Evolutionary conservation across 2,888 invertebrate genomes (phyloP).

Genomic region (Megamerina dolium): DNA sequence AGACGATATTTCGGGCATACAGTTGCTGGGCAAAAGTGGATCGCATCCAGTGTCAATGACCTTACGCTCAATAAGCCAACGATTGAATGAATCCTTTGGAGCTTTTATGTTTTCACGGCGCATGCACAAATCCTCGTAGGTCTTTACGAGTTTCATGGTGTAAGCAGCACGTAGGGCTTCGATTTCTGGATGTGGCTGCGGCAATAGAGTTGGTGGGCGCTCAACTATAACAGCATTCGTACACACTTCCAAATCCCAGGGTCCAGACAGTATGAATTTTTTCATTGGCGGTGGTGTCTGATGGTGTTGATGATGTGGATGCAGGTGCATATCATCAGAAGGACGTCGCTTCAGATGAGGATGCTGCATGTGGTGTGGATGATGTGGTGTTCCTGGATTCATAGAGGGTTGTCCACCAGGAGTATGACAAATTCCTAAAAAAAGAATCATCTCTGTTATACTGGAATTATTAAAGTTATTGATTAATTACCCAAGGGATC

Average conservation of each 20-base stretch:
- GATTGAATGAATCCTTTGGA: constrained; percentile 92
- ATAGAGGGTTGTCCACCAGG: constrained; percentile 38
- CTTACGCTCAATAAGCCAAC: constrained; percentile 94
- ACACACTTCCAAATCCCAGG: constrained; percentile 91
- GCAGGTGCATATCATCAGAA: constrained; percentile 46
- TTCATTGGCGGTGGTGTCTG: constrained; percentile 66
- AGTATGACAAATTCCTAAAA: constrained; percentile 35
- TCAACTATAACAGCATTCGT: constrained; percentile 82
- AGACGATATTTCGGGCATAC: constrained; percentile 85
- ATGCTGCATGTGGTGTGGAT: constrained; percentile 28
- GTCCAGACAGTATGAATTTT: constrained; percentile 81
- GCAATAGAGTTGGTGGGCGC: constrained; percentile 73
- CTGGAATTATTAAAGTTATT: too few relatives aligned
- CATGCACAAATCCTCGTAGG: constrained; percentile 91
- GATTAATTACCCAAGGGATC: constrained; percentile 71
- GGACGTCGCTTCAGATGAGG: constrained; percentile 43
- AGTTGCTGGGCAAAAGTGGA: constrained; percentile 85
- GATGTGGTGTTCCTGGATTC: constrained; percentile 43
- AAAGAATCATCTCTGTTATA: too few relatives aligned
- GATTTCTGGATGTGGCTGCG: constrained; percentile 91
- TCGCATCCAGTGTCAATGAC: constrained; percentile 85
- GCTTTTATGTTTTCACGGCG: constrained; percentile 90
- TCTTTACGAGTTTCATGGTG: constrained; percentile 77
- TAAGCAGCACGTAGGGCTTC: constrained; percentile 81
- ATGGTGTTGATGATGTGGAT: constrained; percentile 28